A percentile compares a stretch with the other conserved stretches of the same genome.
phyloP scores from a whole-genome alignment of 2,797 vertebrate species.

The Coendou prehensilis region DNA sequence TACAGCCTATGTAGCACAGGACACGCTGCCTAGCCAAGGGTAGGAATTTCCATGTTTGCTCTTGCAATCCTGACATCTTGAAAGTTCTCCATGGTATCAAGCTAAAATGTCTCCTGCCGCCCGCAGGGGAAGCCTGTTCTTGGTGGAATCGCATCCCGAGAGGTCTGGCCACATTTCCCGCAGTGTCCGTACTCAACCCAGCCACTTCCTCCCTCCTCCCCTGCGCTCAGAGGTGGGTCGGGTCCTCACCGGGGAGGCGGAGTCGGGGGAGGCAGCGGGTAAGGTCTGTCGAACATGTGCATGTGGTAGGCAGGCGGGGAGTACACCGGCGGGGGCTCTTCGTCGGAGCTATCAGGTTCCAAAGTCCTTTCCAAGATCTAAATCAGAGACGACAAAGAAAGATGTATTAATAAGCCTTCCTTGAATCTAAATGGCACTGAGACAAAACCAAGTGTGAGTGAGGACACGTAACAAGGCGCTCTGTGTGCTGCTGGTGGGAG shows the following conservation, averaged over 20 bases:
- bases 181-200: neutral
- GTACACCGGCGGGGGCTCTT: conserved; percentile 97
- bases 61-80: neutral
- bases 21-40: neutral
- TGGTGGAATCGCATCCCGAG: neutral
- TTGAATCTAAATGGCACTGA: conserved; percentile 26
- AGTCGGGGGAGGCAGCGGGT: conserved; percentile 91
- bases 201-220: neutral
- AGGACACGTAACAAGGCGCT: neutral
- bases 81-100: conserved; percentile 9
- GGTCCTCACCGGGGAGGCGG: conserved; percentile 93
- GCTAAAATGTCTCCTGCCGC: neutral
- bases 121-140: neutral
- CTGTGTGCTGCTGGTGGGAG: neutral
- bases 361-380: conserved; percentile 97
- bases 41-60: neutral
- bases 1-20: accelerated
- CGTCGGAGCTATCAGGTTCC: conserved; percentile 98
- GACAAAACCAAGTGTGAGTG: neutral
- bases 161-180: neutral
- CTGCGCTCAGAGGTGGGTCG: neutral
- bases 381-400: neutral
- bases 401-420: conserved; percentile 54
- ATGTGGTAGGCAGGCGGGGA: conserved; percentile 96
- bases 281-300: conserved; percentile 93